A percentile compares a stretch with the other conserved stretches of the same genome.
These are phyloP conservation scores for Marmota flaviventris DNA, from an alignment of 2,113 vertebrate species.

Conservation along the genomic window DNA sequence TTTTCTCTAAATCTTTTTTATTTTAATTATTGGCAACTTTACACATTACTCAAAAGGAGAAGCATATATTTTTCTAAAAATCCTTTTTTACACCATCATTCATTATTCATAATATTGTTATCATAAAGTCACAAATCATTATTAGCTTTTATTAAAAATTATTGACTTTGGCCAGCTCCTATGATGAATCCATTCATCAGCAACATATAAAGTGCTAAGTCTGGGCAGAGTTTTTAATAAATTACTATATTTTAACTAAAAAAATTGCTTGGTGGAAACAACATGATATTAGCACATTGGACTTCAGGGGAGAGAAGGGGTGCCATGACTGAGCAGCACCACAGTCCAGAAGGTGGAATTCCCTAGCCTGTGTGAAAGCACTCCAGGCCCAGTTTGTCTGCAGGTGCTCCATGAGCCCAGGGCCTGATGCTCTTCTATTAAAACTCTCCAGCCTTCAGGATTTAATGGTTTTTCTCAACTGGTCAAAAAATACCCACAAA, in stretches of 20 bases:
- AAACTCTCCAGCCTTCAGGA: not conserved
- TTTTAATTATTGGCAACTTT: conserved; percentile 1
- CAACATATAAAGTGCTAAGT: not conserved
- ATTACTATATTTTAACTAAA: not conserved
- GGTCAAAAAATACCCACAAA: not conserved
- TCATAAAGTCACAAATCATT: not conserved
- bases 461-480: not conserved
- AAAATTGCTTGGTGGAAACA: not conserved
- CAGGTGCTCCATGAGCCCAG: too few species aligned
- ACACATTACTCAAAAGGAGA: not conserved
- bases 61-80: not conserved
- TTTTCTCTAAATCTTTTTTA: not conserved
- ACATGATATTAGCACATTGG: not conserved
- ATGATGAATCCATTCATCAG: not conserved
- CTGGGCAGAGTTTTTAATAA: not conserved
- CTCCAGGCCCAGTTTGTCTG: not conserved
- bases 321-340: not conserved
- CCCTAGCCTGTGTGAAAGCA: rapidly evolving
- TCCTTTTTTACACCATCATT: not conserved
- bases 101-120: not conserved
- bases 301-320: not conserved
- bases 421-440: not conserved
- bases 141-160: not conserved
- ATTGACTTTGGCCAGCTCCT: not conserved
- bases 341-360: not conserved